Percentiles rank a stretch among this genome's conserved stretches.
Conservation (phyloP, 2,113 vertebrate genomes). For the Megaleporinus macrocephalus region DNA sequence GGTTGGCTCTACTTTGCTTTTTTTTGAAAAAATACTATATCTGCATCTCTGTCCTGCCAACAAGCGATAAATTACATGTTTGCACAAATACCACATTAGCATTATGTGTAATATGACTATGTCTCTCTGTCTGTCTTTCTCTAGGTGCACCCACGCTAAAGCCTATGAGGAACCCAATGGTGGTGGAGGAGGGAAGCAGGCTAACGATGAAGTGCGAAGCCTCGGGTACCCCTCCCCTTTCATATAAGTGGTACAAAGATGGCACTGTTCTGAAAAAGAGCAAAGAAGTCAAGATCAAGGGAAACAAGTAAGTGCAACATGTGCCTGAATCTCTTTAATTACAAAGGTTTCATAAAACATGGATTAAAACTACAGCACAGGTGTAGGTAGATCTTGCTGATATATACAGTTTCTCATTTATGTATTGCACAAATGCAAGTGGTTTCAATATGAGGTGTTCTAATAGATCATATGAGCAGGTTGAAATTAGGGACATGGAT, state of each 20-base stretch:
- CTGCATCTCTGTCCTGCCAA: slow-evolving; percentile 23
- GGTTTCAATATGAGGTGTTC: background rate
- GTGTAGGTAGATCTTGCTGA: background rate
- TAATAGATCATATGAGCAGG: background rate
- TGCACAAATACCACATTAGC: background rate
- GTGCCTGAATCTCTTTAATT: background rate
- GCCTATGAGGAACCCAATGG: slow-evolving; percentile 85
- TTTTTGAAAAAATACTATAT: slow-evolving; percentile 8
- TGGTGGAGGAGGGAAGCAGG: slow-evolving; percentile 85
- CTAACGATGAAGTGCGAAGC: slow-evolving; percentile 92
- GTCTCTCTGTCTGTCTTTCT: slow-evolving; percentile 21
- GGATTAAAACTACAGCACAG: background rate
- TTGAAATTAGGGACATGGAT: background rate
- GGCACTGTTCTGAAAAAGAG: slow-evolving; percentile 92
- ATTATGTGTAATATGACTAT: slow-evolving; percentile 8
- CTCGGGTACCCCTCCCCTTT: slow-evolving; percentile 85
- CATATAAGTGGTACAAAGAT: slow-evolving; percentile 96
- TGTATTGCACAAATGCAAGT: background rate
- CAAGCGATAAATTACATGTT: slow-evolving; percentile 1
- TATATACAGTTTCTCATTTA: background rate
- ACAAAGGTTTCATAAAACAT: background rate
- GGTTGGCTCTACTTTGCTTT: slow-evolving; percentile 21
- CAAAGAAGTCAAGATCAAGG: slow-evolving; percentile 88
- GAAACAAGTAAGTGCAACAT: slow-evolving; percentile 81
- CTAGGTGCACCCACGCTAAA: slow-evolving; percentile 89